Conservation (phyloP, 2,113 vertebrate genomes). For the Bos indicus region DNA sequence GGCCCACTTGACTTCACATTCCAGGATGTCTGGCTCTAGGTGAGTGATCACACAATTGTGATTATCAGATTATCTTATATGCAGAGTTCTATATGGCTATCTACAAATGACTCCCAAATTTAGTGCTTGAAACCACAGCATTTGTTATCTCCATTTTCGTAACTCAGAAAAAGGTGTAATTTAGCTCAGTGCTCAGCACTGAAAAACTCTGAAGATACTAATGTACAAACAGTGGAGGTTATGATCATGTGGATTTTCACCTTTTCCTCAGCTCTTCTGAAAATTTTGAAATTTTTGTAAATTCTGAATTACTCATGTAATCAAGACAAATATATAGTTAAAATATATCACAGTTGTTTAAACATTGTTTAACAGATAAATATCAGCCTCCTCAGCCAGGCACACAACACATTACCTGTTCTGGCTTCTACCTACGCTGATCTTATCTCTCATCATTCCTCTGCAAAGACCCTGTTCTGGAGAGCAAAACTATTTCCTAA, state of each 20-base stretch:
- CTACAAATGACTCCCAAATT: neutral
- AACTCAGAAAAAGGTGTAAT: neutral
- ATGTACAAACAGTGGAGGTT: neutral
- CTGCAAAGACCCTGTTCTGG: neutral
- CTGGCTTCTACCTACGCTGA: neutral
- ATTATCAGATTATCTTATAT: neutral
- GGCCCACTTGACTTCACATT: neutral
- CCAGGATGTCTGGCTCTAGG: neutral
- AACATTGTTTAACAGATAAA: neutral
- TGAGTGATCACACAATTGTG: neutral
- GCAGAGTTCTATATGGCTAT: neutral
- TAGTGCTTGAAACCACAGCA: neutral
- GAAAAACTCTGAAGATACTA: neutral
- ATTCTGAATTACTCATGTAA: neutral
- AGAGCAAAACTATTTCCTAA: neutral
- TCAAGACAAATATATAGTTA: slow-evolving; percentile 4
- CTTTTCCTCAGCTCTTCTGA: neutral
- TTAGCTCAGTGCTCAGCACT: neutral
- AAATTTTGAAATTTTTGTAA: neutral
- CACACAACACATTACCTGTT: neutral
- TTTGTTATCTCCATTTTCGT: neutral
- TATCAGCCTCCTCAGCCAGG: neutral
- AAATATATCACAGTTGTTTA: neutral
- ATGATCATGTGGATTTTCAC: neutral
- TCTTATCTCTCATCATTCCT: neutral